A percentile compares a stretch with the other conserved stretches of the same genome.
These are phyloP conservation scores for Pararge aegeria DNA, from an alignment of 1,140 invertebrate genomes.

Conservation along the genomic window DNA sequence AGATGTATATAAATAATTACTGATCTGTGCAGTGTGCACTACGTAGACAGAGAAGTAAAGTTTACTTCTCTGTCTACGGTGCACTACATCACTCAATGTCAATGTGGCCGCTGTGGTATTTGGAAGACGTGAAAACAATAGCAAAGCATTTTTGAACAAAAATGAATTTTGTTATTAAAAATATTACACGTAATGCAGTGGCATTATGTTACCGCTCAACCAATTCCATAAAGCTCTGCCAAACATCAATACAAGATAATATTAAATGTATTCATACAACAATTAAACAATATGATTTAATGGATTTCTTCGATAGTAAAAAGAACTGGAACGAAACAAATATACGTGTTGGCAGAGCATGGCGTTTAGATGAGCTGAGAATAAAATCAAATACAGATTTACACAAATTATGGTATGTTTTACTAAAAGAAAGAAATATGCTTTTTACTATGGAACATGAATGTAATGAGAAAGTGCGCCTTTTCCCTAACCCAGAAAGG, in stretches of 20 bases:
- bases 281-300: slow-evolving; percentile 78
- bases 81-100: too few relatives aligned
- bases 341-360: slow-evolving; percentile 92
- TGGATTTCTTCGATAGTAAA: slow-evolving; percentile 96
- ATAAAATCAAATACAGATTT: slow-evolving; percentile 97
- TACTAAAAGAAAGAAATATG: slow-evolving; percentile 98
- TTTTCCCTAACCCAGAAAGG: slow-evolving; percentile 97
- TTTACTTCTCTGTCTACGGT: too few relatives aligned
- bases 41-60: too few relatives aligned
- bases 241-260: slow-evolving; percentile 28
- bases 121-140: too few relatives aligned
- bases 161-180: slow-evolving; percentile 29
- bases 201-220: slow-evolving; percentile 13
- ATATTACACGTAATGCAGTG: slow-evolving; percentile 15
- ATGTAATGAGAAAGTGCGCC: slow-evolving; percentile 83
- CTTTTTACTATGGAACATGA: slow-evolving; percentile 97
- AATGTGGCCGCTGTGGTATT: too few relatives aligned
- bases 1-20: too few relatives aligned
- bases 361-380: slow-evolving; percentile 94
- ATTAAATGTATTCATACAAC: slow-evolving; percentile 70
- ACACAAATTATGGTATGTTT: slow-evolving; percentile 98
- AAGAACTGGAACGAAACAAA: slow-evolving; percentile 91
- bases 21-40: too few relatives aligned
- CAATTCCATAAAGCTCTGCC: slow-evolving; percentile 14
- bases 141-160: background rate